Evolutionary conservation across 2,113 vertebrate genomes (phyloP).

Genomic region (Charadrius vociferus): DNA sequence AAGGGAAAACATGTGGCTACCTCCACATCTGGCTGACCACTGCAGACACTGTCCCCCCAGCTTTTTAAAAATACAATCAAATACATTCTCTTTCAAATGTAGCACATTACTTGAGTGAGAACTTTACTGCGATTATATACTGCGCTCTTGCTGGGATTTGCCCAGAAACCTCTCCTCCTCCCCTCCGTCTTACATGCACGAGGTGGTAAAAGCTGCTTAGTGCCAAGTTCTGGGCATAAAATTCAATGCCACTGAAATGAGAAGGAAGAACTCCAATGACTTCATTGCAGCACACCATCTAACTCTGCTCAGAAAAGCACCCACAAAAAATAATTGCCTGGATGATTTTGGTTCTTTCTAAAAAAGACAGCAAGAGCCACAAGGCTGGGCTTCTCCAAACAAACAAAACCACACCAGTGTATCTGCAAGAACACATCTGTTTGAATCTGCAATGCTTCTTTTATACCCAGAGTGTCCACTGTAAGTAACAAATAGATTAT

Average conservation of each 20-base stretch:
- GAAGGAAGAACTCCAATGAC: not conserved
- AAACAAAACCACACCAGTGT: not conserved
- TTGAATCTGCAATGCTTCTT: not conserved
- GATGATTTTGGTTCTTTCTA: not conserved
- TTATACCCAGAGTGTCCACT: not conserved
- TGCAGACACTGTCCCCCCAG: not conserved
- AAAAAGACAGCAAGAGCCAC: not conserved
- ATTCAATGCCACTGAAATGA: not conserved
- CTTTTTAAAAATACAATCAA: not conserved
- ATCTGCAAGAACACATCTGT: not conserved
- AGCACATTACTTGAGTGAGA: not conserved
- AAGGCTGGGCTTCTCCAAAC: not conserved
- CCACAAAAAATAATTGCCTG: not conserved
- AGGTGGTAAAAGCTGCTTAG: not conserved
- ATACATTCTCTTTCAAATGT: not conserved
- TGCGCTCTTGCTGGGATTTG: not conserved
- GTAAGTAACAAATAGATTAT: not conserved
- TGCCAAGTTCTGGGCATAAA: not conserved
- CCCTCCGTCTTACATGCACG: not conserved
- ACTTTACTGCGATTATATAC: not conserved
- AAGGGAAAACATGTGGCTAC: not conserved
- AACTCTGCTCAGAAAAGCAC: not conserved
- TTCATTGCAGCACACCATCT: not conserved
- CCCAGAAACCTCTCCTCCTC: not conserved
- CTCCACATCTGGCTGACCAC: not conserved